A percentile compares a stretch with the other conserved stretches of the same genome.
phyloP scores from a whole-genome alignment of 2,113 vertebrate genomes.

The Patagioenas fasciata region DNA sequence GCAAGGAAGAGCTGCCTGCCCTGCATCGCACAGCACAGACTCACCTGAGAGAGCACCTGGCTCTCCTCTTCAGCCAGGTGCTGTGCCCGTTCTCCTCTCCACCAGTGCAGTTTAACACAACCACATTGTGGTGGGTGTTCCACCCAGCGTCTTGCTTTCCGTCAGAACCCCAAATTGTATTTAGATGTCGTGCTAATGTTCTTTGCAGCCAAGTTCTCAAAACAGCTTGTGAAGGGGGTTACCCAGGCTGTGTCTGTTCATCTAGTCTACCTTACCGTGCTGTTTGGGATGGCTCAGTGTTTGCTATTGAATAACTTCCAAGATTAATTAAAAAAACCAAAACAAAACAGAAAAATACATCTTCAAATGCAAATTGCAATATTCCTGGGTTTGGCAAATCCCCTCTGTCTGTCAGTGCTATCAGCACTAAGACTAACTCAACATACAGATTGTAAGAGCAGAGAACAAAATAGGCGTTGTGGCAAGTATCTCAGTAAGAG shows the following conservation, averaged over 20 bases:
- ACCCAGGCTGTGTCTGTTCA: neutral
- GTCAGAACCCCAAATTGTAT: neutral
- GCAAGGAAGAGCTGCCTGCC: neutral
- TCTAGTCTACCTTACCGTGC: neutral
- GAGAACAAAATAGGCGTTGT: neutral
- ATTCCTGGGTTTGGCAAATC: constrained; percentile 8
- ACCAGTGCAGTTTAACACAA: neutral
- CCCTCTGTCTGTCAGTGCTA: neutral
- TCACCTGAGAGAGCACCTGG: neutral
- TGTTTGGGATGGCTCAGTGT: neutral
- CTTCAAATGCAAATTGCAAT: constrained; percentile 24
- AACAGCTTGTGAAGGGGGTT: neutral
- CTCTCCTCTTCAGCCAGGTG: neutral
- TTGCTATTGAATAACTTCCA: constrained; percentile 45
- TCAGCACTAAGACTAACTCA: neutral
- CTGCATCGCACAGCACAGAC: accelerated
- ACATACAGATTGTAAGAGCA: neutral
- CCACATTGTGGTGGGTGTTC: accelerated
- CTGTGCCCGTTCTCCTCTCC: neutral
- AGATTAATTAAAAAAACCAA: neutral
- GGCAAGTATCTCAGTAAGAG: neutral
- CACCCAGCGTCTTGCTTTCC: neutral
- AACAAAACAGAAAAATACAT: neutral
- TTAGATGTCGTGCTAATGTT: neutral
- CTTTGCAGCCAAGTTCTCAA: neutral